Evolutionary conservation across 2,797 vertebrate genomes (phyloP).

Genomic region (Loris lydekkerianus): DNA sequence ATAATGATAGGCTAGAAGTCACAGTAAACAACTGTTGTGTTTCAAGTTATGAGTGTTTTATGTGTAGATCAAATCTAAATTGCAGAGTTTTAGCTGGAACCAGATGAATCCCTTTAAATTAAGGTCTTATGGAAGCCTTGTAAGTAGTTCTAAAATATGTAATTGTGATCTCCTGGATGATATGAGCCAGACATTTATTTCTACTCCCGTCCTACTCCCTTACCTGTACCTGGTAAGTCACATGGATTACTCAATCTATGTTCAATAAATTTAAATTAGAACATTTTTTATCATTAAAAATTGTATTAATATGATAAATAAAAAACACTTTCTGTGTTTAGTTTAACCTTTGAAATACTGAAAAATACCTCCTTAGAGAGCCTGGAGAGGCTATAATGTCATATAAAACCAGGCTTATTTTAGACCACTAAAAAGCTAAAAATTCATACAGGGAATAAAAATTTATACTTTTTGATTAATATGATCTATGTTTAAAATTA

Average conservation of each 20-base stretch:
- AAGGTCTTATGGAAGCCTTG: background rate
- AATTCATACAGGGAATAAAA: background rate
- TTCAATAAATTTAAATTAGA: slow-evolving; percentile 34
- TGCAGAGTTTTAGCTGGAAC: slow-evolving; percentile 41
- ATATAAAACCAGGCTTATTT: background rate
- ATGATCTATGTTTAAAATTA: background rate
- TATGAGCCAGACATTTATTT: background rate
- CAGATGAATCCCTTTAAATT: slow-evolving; percentile 46
- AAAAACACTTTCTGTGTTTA: background rate
- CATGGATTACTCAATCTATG: background rate
- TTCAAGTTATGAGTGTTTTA: slow-evolving; percentile 22
- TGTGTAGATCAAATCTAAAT: slow-evolving; percentile 55
- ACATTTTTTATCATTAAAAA: slow-evolving; percentile 7
- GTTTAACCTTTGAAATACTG: slow-evolving; percentile 21
- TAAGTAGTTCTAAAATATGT: background rate
- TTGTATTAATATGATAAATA: background rate
- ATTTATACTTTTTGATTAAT: background rate
- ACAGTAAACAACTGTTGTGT: slow-evolving; percentile 50
- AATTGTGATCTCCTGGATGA: background rate
- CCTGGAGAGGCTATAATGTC: background rate
- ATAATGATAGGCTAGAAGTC: slow-evolving; percentile 23
- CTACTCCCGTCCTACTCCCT: background rate
- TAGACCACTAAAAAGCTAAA: slow-evolving; percentile 22
- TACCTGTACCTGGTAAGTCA: background rate
- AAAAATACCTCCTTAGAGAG: background rate